Conservation (phyloP, 92 coral and sea anemone species). For the Porites divaricata region DNA sequence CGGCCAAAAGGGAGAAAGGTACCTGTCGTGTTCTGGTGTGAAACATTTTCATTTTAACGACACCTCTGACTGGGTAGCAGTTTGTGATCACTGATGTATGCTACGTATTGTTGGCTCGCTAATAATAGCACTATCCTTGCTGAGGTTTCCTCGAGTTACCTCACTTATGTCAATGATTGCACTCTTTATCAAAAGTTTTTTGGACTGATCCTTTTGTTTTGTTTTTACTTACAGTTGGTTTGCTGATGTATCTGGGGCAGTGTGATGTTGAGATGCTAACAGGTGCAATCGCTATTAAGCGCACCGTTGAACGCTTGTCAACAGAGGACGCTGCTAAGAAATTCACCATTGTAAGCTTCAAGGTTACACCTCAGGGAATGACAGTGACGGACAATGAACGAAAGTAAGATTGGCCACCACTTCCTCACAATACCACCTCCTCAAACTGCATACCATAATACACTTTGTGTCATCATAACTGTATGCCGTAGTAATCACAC, state of each 20-base stretch:
- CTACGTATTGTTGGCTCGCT: no score
- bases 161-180: not conserved
- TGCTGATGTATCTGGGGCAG: conserved; percentile 86
- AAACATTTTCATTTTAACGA: no score
- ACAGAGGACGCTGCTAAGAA: conserved; percentile 73
- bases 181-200: not conserved
- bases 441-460: no score
- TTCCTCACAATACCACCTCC: not conserved
- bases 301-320: conserved; percentile 82
- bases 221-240: conserved; percentile 61
- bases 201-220: not conserved
- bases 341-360: conserved; percentile 86
- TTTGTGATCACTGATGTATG: no score
- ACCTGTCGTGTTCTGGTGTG: not conserved
- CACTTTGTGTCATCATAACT: no score
- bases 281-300: conserved; percentile 85
- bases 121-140: no score
- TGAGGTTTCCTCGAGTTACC: no score
- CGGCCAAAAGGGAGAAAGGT: conserved; percentile 55
- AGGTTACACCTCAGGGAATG: conserved; percentile 87
- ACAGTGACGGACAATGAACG: conserved; percentile 94
- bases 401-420: conserved; percentile 71
- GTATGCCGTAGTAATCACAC: no score
- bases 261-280: conserved; percentile 91
- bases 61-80: no score